These are phyloP conservation scores for Atherinosoma microstoma DNA, from an alignment of 2,797 vertebrate species.

Conservation along the genomic window DNA sequence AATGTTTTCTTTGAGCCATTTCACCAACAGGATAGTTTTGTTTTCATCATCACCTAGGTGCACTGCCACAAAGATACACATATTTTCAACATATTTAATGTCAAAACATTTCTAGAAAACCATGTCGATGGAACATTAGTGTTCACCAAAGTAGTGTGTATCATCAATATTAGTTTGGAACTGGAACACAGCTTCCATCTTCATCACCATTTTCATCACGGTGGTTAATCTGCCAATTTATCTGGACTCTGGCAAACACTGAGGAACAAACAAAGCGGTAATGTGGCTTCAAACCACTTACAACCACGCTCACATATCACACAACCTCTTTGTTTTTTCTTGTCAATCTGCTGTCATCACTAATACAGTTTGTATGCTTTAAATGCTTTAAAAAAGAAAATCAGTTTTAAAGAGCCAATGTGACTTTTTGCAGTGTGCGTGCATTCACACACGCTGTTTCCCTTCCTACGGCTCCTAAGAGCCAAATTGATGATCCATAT, in stretches of 20 bases:
- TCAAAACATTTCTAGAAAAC: background rate
- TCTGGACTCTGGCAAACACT: background rate
- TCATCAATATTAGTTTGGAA: background rate
- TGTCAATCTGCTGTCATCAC: conserved; percentile 33
- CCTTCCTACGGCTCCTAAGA: conserved; percentile 28
- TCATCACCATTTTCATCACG: conserved; percentile 7
- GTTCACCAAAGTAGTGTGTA: background rate
- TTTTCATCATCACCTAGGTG: background rate
- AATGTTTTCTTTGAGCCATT: background rate
- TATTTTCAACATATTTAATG: background rate
- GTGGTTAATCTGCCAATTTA: conserved; percentile 19
- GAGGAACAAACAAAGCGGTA: conserved; percentile 28
- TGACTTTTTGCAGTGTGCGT: conserved; percentile 37
- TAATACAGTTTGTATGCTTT: conserved; percentile 31
- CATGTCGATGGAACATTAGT: background rate
- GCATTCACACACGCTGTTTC: conserved; percentile 38
- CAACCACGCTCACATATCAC: conserved; percentile 33
- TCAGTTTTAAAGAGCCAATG: background rate
- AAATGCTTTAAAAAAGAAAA: background rate
- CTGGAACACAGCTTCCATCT: background rate
- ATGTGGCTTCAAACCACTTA: conserved; percentile 38
- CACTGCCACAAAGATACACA: background rate
- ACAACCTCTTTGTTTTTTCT: background rate
- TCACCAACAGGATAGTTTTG: background rate
- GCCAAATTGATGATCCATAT: conserved; percentile 57